Conservation (phyloP, 2,113 vertebrate genomes). For the Panthera uncia region DNA sequence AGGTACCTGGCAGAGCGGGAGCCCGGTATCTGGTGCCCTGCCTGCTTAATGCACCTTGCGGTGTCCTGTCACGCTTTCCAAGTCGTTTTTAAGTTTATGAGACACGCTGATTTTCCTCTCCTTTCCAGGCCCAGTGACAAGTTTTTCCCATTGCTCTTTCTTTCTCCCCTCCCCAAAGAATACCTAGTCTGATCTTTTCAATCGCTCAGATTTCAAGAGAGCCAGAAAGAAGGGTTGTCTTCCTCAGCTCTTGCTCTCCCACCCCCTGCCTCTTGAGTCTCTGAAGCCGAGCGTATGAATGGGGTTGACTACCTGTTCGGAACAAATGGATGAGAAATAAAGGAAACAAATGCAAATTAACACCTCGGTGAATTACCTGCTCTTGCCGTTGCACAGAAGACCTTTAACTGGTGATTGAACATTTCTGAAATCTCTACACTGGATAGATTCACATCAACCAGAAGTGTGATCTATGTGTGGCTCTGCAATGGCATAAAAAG, state of each 20-base stretch:
- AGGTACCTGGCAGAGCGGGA: background rate
- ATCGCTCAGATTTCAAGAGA: conserved; percentile 58
- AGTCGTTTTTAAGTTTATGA: background rate
- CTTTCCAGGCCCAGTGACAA: background rate
- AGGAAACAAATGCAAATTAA: conserved; percentile 44
- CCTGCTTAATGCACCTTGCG: background rate
- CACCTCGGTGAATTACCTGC: conserved; percentile 17
- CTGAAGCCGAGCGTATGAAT: conserved; percentile 53
- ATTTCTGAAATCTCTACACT: conserved; percentile 54
- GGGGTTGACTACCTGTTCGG: conserved; percentile 36
- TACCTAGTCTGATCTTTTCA: conserved; percentile 34
- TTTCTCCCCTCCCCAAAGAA: background rate
- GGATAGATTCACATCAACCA: conserved; percentile 22
- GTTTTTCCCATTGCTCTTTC: background rate
- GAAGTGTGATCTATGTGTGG: background rate
- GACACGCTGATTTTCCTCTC: background rate
- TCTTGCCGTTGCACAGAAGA: conserved; percentile 38
- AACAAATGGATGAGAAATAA: conserved; percentile 57
- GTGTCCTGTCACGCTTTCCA: background rate
- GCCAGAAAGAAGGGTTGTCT: background rate
- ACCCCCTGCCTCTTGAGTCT: background rate
- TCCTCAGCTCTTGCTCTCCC: background rate
- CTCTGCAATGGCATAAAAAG: conserved; percentile 3
- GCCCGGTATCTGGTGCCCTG: background rate
- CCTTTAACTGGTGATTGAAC: conserved; percentile 53